A percentile compares a stretch with the other conserved stretches of the same genome.
Conservation (phyloP, 2,797 vertebrate species). For the Clarias laeviceps region DNA sequence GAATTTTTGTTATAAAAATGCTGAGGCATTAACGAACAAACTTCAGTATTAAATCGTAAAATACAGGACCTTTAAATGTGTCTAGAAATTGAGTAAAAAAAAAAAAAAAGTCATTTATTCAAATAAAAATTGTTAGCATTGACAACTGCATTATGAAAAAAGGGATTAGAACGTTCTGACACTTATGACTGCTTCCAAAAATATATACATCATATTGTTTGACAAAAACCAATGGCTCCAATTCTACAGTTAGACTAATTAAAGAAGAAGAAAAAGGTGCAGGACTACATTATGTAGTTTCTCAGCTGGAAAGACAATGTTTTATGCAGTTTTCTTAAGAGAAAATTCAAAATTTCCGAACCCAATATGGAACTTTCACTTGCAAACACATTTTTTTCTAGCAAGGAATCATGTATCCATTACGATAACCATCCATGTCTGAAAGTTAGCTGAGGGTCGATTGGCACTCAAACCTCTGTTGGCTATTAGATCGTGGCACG, state of each 20-base stretch:
- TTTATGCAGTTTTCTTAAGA: constrained; percentile 18
- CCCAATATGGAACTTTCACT: not conserved
- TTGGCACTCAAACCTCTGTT: not conserved
- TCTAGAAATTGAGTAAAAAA: not conserved
- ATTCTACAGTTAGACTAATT: not conserved
- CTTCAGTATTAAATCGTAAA: too few species aligned
- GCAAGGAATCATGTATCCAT: not conserved
- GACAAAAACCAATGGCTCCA: not conserved
- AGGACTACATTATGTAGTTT: not conserved
- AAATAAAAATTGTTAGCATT: not conserved
- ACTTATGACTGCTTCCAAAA: not conserved
- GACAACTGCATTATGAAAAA: not conserved
- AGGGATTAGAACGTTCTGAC: not conserved
- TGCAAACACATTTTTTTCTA: not conserved
- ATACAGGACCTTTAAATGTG: not conserved
- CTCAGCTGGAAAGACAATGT: not conserved
- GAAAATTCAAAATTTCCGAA: not conserved
- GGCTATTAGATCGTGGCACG: constrained; percentile 9
- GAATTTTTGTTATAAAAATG: too few species aligned
- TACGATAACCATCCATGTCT: not conserved
- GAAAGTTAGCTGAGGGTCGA: not conserved
- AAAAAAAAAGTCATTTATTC: not conserved
- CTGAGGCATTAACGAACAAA: too few species aligned
- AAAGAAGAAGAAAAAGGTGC: not conserved
- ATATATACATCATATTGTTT: too few species aligned